phyloP scores from a whole-genome alignment of 2,797 vertebrate species.

The Mus spretus region DNA sequence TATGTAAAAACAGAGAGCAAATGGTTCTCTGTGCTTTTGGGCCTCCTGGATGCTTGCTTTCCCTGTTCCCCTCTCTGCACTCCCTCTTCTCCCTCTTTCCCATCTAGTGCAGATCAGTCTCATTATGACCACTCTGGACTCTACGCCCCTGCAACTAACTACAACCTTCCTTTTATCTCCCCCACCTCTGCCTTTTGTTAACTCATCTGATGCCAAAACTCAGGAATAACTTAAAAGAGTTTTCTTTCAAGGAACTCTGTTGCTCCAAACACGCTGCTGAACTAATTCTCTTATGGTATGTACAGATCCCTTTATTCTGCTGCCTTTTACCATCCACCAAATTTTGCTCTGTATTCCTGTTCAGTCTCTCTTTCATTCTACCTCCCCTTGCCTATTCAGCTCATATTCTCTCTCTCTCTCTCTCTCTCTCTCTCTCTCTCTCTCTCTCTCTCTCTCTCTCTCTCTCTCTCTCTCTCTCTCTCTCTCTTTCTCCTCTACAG shows the following conservation, averaged over 20 bases:
- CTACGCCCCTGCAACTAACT: not conserved
- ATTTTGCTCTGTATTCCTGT: not conserved
- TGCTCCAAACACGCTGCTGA: not conserved
- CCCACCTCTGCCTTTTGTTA: not conserved
- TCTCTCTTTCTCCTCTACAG: not conserved
- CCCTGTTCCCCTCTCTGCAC: not conserved
- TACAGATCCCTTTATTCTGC: not conserved
- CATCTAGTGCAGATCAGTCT: not conserved
- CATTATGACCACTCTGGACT: not conserved
- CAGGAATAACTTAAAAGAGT: not conserved
- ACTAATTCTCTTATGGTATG: not conserved
- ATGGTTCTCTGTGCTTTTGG: not conserved
- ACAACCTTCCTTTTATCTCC: not conserved
- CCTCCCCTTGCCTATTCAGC: not conserved
- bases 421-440: too few species aligned
- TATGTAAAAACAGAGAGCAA: not conserved
- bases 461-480: too few species aligned
- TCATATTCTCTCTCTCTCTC: too few species aligned
- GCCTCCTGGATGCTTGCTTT: not conserved
- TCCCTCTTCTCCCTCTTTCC: not conserved
- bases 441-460: too few species aligned
- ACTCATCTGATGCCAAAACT: not conserved
- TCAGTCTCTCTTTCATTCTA: not conserved
- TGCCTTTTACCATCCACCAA: not conserved
- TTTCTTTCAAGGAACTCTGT: not conserved